Evolutionary conservation across 2,113 vertebrate genomes (phyloP).

Genomic region (Edolisoma coerulescens): DNA sequence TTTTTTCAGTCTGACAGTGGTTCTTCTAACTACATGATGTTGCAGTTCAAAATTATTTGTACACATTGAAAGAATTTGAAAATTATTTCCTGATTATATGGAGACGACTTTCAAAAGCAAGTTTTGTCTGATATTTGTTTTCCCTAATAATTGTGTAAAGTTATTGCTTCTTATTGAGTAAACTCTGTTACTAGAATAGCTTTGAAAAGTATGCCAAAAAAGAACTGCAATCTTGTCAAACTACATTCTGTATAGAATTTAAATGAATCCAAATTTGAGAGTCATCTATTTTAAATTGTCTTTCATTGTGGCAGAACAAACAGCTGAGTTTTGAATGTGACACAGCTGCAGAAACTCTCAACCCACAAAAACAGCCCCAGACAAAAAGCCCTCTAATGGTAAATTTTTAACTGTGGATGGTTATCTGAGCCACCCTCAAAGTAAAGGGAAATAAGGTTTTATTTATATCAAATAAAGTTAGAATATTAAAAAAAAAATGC

Average conservation of each 20-base stretch:
- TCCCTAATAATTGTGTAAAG: not conserved
- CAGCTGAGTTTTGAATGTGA: not conserved
- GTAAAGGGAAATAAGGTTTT: not conserved
- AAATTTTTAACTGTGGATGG: not conserved
- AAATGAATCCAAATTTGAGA: not conserved
- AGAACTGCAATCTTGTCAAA: not conserved
- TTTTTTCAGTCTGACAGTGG: not conserved
- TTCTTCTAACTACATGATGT: not conserved
- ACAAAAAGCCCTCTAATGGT: not conserved
- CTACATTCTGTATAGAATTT: not conserved
- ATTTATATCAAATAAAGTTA: not conserved
- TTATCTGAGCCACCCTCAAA: not conserved
- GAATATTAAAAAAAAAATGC: not conserved
- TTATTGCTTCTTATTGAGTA: not conserved
- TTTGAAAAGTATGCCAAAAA: not conserved
- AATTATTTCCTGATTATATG: not conserved
- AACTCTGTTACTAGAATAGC: not conserved
- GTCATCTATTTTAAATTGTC: conserved; percentile 2
- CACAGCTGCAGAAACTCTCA: not conserved
- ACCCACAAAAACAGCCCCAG: not conserved
- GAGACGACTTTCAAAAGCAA: not conserved
- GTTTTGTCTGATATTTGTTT: not conserved
- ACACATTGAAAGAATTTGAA: not conserved
- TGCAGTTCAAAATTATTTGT: not conserved
- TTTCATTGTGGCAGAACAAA: not conserved